phyloP scores from a whole-genome alignment of 2,888 invertebrate genomes.

The Heliconius ethilla region DNA sequence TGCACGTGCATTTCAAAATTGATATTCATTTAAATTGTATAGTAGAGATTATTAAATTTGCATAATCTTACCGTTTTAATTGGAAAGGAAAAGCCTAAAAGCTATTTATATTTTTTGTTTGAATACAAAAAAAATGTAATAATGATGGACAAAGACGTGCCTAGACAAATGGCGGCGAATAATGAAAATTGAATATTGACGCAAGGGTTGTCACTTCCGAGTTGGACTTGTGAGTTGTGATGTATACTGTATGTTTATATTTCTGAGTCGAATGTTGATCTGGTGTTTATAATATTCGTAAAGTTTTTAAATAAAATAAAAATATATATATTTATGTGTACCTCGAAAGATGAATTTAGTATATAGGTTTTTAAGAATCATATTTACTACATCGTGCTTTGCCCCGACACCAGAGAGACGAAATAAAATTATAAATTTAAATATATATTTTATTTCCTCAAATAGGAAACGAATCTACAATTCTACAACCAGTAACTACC shows the following conservation, averaged over 20 bases:
- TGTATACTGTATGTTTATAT: background rate
- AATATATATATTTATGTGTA: too few species aligned
- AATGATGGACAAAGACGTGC: slow-evolving; percentile 39
- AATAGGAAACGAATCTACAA: too few species aligned
- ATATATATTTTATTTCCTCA: too few species aligned
- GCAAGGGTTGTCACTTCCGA: slow-evolving; percentile 11
- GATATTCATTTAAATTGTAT: background rate
- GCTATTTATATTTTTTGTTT: slow-evolving; percentile 26
- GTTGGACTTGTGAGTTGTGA: background rate
- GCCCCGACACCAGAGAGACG: too few species aligned
- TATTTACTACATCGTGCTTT: too few species aligned
- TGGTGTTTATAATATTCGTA: background rate
- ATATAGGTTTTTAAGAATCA: too few species aligned
- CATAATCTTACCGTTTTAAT: slow-evolving; percentile 29
- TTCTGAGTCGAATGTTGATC: background rate
- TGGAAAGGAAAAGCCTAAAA: slow-evolving; percentile 8
- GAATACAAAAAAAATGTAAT: slow-evolving; percentile 32
- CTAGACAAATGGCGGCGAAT: slow-evolving; percentile 42
- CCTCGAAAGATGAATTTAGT: too few species aligned
- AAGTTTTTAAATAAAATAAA: background rate
- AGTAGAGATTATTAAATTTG: background rate
- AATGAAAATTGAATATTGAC: slow-evolving; percentile 37
- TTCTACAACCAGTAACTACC: too few species aligned
- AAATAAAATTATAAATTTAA: too few species aligned
- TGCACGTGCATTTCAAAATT: slow-evolving; percentile 18